Evolutionary conservation across 1,140 invertebrate genomes (phyloP).

Genomic region (Dysdera silvatica): DNA sequence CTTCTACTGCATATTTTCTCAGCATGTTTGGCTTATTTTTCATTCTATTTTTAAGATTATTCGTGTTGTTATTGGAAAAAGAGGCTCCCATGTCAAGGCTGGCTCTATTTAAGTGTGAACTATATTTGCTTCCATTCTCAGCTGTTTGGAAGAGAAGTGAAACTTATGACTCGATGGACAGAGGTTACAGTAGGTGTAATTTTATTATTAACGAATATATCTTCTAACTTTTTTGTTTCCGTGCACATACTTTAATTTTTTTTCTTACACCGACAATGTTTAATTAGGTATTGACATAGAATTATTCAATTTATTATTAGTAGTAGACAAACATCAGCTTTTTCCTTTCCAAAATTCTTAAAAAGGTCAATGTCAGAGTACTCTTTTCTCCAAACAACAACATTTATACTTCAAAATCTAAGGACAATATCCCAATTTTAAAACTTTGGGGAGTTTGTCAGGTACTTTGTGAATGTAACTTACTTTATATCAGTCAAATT

Average conservation of each 20-base stretch:
- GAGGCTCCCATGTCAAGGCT: slow-evolving; percentile 83
- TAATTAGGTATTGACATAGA: too few species aligned
- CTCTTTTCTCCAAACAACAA: too few species aligned
- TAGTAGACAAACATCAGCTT: too few species aligned
- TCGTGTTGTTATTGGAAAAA: slow-evolving; percentile 82
- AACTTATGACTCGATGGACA: slow-evolving; percentile 67
- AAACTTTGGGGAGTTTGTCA: too few species aligned
- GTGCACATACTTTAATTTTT: background rate
- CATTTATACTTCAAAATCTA: too few species aligned
- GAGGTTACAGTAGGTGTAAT: slow-evolving; percentile 51
- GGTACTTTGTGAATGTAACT: too few species aligned
- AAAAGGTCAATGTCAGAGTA: too few species aligned
- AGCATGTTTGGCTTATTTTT: background rate
- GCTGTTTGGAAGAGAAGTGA: slow-evolving; percentile 81
- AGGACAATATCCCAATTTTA: too few species aligned
- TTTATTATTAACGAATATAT: background rate
- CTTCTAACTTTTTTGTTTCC: background rate
- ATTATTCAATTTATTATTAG: too few species aligned
- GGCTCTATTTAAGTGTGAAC: slow-evolving; percentile 91
- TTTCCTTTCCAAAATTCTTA: too few species aligned
- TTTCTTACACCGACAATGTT: too few species aligned
- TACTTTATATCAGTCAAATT: too few species aligned
- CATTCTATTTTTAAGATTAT: slow-evolving; percentile 43
- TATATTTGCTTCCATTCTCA: slow-evolving; percentile 94
- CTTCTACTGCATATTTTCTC: background rate